Conservation (phyloP, 2,797 vertebrate genomes). For the Channa striata region DNA sequence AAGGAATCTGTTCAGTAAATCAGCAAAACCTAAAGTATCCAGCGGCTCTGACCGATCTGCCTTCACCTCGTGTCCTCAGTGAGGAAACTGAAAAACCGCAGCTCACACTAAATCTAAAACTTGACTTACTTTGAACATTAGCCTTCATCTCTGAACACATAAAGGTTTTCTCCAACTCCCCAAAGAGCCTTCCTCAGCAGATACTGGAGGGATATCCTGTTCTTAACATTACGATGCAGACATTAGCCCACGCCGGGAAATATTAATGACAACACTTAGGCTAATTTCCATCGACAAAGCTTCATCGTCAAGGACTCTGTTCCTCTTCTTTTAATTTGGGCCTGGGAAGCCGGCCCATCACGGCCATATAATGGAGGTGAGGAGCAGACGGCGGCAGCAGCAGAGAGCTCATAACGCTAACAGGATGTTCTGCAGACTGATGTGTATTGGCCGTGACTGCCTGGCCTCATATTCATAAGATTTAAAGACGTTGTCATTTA, state of each 20-base stretch:
- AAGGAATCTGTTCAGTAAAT: not conserved
- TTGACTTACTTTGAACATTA: slow-evolving; percentile 58
- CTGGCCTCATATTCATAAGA: slow-evolving; percentile 70
- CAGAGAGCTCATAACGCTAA: slow-evolving; percentile 73
- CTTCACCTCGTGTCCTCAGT: not conserved
- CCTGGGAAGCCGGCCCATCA: slow-evolving; percentile 71
- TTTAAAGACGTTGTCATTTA: slow-evolving; percentile 72
- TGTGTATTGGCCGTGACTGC: slow-evolving; percentile 69
- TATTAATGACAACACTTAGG: slow-evolving; percentile 81
- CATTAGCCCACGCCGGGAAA: slow-evolving; percentile 65
- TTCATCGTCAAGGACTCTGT: slow-evolving; percentile 72
- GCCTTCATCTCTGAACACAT: slow-evolving; percentile 61
- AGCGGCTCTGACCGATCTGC: not conserved
- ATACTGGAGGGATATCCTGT: slow-evolving; percentile 63
- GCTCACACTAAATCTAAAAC: slow-evolving; percentile 57
- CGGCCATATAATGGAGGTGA: slow-evolving; percentile 69
- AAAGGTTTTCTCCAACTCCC: slow-evolving; percentile 61
- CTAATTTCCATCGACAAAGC: slow-evolving; percentile 69
- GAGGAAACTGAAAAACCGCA: slow-evolving; percentile 3
- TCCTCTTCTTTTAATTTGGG: slow-evolving; percentile 76
- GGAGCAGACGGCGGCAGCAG: slow-evolving; percentile 62
- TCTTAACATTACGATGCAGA: slow-evolving; percentile 64
- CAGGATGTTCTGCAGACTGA: slow-evolving; percentile 75
- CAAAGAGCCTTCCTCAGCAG: slow-evolving; percentile 71
- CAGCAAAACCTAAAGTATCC: not conserved